phyloP scores from a whole-genome alignment of 2,797 vertebrate species.

The Aplochiton taeniatus region DNA sequence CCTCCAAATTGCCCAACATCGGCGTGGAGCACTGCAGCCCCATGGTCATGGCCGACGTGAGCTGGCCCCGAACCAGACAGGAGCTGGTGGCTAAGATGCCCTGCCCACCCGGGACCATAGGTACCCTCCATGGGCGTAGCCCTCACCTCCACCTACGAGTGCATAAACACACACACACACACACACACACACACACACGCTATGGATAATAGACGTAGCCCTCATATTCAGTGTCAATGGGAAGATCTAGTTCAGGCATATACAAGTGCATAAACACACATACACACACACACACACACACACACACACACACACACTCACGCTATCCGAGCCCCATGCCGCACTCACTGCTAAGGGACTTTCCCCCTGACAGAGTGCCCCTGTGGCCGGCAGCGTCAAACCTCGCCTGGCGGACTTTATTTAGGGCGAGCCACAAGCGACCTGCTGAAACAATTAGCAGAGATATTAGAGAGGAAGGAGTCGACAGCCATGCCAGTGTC shows the following conservation, averaged over 20 bases:
- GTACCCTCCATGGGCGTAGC: constrained; percentile 65
- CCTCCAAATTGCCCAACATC: constrained; percentile 83
- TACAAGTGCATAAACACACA: no score
- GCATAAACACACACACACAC: no score
- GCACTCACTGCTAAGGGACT: no score
- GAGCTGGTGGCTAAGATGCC: constrained; percentile 85
- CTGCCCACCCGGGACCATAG: constrained; percentile 89
- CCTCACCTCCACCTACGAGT: no score
- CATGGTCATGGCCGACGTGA: constrained; percentile 83
- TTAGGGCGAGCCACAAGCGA: background rate
- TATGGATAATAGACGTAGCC: background rate
- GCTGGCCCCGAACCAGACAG: constrained; percentile 92
- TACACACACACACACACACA: no score
- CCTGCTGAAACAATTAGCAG: background rate
- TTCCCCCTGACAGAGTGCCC: no score
- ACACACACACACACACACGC: no score
- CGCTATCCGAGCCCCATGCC: no score
- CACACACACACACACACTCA: no score
- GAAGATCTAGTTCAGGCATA: background rate
- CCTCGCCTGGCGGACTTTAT: no score
- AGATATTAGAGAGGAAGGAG: background rate
- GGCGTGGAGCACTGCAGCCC: constrained; percentile 86
- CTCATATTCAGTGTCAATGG: background rate
- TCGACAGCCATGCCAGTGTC: constrained; percentile 7
- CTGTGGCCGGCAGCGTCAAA: no score